Base-by-base conservation (phyloP, 2,888 invertebrate species). In the Leptinotarsa juncta region DNA sequence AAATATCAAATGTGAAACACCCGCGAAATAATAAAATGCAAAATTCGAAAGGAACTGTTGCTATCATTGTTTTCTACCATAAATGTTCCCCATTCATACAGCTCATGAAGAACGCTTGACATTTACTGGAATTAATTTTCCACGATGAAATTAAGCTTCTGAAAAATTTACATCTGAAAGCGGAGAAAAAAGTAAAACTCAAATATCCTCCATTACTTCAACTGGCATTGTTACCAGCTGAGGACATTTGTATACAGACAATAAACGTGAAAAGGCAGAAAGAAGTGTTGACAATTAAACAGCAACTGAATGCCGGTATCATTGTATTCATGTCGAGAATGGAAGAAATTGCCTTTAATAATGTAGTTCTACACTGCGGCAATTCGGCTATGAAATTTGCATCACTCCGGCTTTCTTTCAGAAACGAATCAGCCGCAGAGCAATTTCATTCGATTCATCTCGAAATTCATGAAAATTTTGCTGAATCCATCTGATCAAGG, bases 271-370 rank as follows among this genome's bases (percentile, higher is more conserved):
- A 83, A 83, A 82, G 80, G 82, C 82, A 81, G 77, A 79, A 82
- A 85, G 83, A 86, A 86, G 86, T 86, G 86, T 85, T 82, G 86
- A 86, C 86, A 87, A 87, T 87, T 86, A 86, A 86, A 84, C 78
- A 82, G 82, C 84, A 84, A 85, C 85, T 83, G 76, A 78, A 73
- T 72, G 57, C 80, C 83, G 80, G 83, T 80, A 82, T 83, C 82
- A 82, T 84, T 85, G 83, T 83, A 82, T 83, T 84, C 84, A 84
- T 82, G 83, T 83, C 83, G 83, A 79, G 82, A 83, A 84, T 84
- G 84, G 84, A 85, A 84, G 84, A 83, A 85, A 85, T 85, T 84
- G 84, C 82, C 81, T 85, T 85, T 85, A 84, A 85, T 86, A 85
- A 85, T 85, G 84, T 84, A 85, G 82, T 85, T 75, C 70, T 72